Base-by-base conservation (phyloP, 2,888 invertebrate species). In the Unio delphinus region DNA sequence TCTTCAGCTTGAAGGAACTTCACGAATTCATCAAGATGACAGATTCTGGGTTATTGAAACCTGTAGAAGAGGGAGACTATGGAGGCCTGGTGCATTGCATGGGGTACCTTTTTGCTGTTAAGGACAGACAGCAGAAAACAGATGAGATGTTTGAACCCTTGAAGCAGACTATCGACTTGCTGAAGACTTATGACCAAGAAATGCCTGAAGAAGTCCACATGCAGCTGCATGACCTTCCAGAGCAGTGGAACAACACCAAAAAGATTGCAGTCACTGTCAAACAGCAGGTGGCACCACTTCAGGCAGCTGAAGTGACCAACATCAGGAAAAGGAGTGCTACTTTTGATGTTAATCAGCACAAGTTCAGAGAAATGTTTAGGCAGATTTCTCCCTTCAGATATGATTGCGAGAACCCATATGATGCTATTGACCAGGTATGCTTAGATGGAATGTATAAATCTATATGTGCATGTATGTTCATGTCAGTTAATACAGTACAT, bases 131-230 rank as follows among this genome's bases (percentile, higher is more conserved):
- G 78, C 91, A 92, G 4, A 93, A 93, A 15, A 97, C 97, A 0
- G 97, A 98, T 87, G 95, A 95, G 81, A 97, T 98, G 96, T 98
- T 98, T 88, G 95, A 95, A 72, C 98, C 98, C 0, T 92, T 98
- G 68, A 95, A 95, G 79, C 95, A 96, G 89, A 97, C 96, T 7
- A 96, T 98, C 79, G 95, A 97, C 84, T 91, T 98, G 8, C 91
- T 98, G 0, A 96, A 96, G 90, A 95, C 95, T 86, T 98, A 97
- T 88, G 96, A 97, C 85, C 96, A 96, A 93, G 97, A 98, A 89
- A 95, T 98, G 86, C 96, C 97, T 0, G 97, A 98, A 90, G 96
- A 96, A 91, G 96, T 97, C 1, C 96, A 97, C 88, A 95, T 96
- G 4, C 92, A 96, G 76, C 91, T 98, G 61, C 94, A 95, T 91